These are phyloP conservation scores for Plestiodon gilberti DNA, from an alignment of 2,113 vertebrate species.

Conservation along the genomic window DNA sequence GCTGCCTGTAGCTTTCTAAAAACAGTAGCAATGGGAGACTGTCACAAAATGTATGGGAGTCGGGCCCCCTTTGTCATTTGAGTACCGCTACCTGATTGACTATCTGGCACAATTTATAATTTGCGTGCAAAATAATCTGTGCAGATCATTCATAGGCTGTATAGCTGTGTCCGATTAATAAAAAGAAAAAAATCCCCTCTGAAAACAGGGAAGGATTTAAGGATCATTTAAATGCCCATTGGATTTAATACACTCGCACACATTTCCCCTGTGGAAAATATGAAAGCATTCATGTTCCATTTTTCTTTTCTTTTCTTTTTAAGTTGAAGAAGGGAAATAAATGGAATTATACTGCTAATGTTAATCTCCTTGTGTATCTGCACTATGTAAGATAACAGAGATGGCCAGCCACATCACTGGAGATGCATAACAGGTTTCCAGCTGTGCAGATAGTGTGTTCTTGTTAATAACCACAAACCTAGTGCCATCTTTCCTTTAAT, in stretches of 20 bases:
- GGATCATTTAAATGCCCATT: background rate
- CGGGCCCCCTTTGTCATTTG: no score
- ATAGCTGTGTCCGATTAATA: background rate
- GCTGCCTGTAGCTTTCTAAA: no score
- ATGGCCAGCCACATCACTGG: slow-evolving; percentile 23
- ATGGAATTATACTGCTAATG: background rate
- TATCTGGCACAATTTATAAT: background rate
- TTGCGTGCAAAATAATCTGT: background rate
- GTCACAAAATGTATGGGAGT: no score
- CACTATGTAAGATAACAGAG: slow-evolving; percentile 49
- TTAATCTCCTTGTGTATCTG: slow-evolving; percentile 29
- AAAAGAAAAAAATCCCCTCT: background rate
- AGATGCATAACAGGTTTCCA: slow-evolving; percentile 58
- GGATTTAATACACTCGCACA: no score
- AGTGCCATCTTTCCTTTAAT: slow-evolving; percentile 55
- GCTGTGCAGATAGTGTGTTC: slow-evolving; percentile 49
- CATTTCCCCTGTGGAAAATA: background rate
- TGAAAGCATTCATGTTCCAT: background rate
- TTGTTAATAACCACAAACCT: slow-evolving; percentile 48
- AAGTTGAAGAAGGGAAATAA: background rate
- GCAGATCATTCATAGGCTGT: background rate
- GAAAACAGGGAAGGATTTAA: no score
- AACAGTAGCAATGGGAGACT: no score
- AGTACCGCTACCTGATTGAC: no score
- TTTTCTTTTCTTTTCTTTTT: background rate